A percentile compares a stretch with the other conserved stretches of the same genome.
These are phyloP conservation scores for Porites lobata DNA, from an alignment of 92 coral and sea anemone genomes.

Conservation along the genomic window DNA sequence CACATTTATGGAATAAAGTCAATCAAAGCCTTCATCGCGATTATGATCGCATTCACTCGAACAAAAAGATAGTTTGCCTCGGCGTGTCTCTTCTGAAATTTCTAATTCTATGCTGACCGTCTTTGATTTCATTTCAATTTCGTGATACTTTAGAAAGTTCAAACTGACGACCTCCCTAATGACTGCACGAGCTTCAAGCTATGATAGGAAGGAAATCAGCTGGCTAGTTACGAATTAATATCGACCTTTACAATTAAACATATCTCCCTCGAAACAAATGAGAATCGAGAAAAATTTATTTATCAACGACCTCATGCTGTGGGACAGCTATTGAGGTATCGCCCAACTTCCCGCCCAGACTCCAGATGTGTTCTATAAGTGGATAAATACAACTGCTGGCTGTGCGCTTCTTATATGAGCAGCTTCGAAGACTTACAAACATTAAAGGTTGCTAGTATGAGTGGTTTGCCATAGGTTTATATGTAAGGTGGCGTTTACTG, in stretches of 20 bases:
- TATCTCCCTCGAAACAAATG: conserved; percentile 13
- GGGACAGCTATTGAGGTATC: not conserved
- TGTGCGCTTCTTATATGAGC: no score
- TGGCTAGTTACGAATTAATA: not conserved
- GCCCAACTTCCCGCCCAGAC: not conserved
- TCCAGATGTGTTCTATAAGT: not conserved
- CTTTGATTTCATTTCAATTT: not conserved
- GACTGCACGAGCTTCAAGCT: conserved; percentile 10
- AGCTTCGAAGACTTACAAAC: no score
- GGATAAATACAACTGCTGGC: no score
- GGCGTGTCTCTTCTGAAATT: no score
- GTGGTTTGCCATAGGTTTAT: no score
- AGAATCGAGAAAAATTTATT: not conserved
- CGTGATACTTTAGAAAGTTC: not conserved
- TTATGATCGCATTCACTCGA: no score
- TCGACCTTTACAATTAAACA: not conserved
- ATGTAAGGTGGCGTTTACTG: no score
- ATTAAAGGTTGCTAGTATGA: no score
- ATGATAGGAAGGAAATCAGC: conserved; percentile 26
- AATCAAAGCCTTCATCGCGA: no score
- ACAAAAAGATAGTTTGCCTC: no score
- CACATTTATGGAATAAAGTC: no score
- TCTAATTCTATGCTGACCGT: not conserved
- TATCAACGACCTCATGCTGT: not conserved
- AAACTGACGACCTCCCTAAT: not conserved